Conservation (phyloP, 2,797 vertebrate species). For the Notolepis coatsorum region DNA sequence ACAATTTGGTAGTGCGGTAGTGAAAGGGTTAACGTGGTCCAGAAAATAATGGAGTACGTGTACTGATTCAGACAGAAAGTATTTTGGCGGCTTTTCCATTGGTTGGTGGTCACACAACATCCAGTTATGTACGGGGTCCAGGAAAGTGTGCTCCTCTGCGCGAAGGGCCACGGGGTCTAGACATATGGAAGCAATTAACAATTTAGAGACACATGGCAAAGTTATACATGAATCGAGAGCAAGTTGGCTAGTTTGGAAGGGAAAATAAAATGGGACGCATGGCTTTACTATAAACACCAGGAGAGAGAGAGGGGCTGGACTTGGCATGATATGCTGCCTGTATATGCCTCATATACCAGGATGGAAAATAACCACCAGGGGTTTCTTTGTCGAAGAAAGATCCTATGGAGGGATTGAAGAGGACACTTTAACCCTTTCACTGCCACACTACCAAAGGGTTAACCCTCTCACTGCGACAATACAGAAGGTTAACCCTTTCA, state of each 20-base stretch:
- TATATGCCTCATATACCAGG: constrained; percentile 24
- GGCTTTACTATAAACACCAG: constrained; percentile 43
- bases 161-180: constrained; percentile 19
- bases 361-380: constrained; percentile 48
- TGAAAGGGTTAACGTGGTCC: neutral
- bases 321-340: too few species aligned
- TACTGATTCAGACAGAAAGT: constrained; percentile 17
- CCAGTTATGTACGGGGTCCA: constrained; percentile 33
- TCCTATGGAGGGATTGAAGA: constrained; percentile 20
- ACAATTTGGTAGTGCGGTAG: too few species aligned
- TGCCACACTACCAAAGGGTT: too few species aligned
- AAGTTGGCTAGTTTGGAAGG: constrained; percentile 13
- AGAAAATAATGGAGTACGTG: neutral
- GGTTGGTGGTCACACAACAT: constrained; percentile 31
- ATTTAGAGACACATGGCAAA: constrained; percentile 8
- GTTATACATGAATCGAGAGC: constrained; percentile 52
- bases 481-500: too few species aligned
- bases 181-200: constrained; percentile 67
- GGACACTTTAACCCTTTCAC: too few species aligned
- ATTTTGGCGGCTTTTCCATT: constrained; percentile 3
- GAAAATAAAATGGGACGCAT: constrained; percentile 39
- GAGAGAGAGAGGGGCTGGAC: constrained; percentile 21
- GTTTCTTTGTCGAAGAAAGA: neutral
- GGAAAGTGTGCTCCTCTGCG: constrained; percentile 46
- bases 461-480: too few species aligned